Evolutionary conservation across 2,113 vertebrate genomes (phyloP), one percentile per base, ranked within the genome.

Genomic region (Puffinus mauretanicus): DNA sequence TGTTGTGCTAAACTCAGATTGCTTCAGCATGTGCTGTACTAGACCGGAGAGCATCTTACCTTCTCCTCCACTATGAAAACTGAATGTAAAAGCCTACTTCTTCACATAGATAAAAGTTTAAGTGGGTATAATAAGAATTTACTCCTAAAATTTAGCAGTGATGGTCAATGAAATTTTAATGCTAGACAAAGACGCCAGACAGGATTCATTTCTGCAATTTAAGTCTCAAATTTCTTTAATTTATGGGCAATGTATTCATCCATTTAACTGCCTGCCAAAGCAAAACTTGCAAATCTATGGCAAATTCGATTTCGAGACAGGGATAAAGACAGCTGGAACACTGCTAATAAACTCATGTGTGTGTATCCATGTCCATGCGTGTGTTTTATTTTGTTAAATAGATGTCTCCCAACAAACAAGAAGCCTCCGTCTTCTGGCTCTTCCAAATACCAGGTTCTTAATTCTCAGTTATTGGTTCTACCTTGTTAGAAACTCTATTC

Each of bases 171-270:
- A 79, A 91, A 82, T 80, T 70, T 75, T 62, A 90, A 92, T 78
- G 49, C 76, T 58, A 95, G 71, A 95, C 62, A 86, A 93, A 93
- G 57, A 64, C 2, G 7, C 32, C 86, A 85, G 81, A 93, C 34
- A 78, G 70, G 64, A 95, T 95, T 95, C 8, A 85, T 94, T 93
- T 96, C 70, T 84, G 80, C 90, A 94, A 95, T 66, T 90, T 76
- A 95, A 89, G 87, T 90, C 54, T 90, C 47, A 82, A 29, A 44
- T 78, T 30, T 52, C 16, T 76, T 82, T 60, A 76, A 65, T 88
- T 95, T 90, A 94, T 92, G 69, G 47, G 77, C 73, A 76, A 83
- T 7, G 57, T 16, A 92, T 49, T 44, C 90, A 83, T 61, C 57
- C 46, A 51, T 83, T 90, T 58, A 83, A 70, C 38, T 81, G 42